Evolutionary conservation across 2,113 vertebrate genomes (phyloP).

Genomic region (Atherinomorus stipes): DNA sequence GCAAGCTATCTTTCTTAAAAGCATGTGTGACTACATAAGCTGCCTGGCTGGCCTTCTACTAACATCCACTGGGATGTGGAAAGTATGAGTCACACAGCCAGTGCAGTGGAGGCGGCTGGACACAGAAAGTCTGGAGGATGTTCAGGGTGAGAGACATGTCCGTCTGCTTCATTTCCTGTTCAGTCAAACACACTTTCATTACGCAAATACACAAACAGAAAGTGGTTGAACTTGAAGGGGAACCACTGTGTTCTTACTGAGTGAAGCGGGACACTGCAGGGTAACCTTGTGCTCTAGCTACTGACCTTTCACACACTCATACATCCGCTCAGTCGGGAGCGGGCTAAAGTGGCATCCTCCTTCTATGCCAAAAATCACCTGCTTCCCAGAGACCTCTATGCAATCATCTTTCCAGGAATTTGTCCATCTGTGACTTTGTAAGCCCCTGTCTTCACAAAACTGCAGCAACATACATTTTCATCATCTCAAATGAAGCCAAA

Average conservation of each 20-base stretch:
- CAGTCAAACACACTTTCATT: slow-evolving; percentile 47
- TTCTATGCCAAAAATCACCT: slow-evolving; percentile 54
- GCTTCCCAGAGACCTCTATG: slow-evolving; percentile 52
- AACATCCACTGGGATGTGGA: slow-evolving; percentile 77
- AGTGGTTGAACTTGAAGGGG: slow-evolving; percentile 10
- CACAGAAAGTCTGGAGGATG: slow-evolving; percentile 74
- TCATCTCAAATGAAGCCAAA: slow-evolving; percentile 9
- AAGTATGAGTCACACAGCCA: slow-evolving; percentile 76
- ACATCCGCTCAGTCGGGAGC: slow-evolving; percentile 34
- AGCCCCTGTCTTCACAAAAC: slow-evolving; percentile 6
- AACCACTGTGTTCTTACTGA: slow-evolving; percentile 42
- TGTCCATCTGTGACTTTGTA: slow-evolving; percentile 18
- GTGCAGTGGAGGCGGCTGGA: slow-evolving; percentile 59
- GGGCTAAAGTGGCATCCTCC: slow-evolving; percentile 28
- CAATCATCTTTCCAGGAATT: slow-evolving; percentile 66
- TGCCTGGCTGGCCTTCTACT: slow-evolving; percentile 56
- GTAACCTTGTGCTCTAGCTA: slow-evolving; percentile 41
- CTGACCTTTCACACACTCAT: slow-evolving; percentile 56
- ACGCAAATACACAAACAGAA: slow-evolving; percentile 46
- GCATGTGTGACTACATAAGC: slow-evolving; percentile 46
- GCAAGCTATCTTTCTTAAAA: slow-evolving; percentile 56
- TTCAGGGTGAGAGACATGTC: slow-evolving; percentile 77
- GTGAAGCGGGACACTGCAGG: slow-evolving; percentile 24
- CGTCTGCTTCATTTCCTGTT: slow-evolving; percentile 75
- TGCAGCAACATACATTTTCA: background rate